Base-by-base conservation (phyloP, 2,797 vertebrate genomes). In the Nannoperca obscura region DNA sequence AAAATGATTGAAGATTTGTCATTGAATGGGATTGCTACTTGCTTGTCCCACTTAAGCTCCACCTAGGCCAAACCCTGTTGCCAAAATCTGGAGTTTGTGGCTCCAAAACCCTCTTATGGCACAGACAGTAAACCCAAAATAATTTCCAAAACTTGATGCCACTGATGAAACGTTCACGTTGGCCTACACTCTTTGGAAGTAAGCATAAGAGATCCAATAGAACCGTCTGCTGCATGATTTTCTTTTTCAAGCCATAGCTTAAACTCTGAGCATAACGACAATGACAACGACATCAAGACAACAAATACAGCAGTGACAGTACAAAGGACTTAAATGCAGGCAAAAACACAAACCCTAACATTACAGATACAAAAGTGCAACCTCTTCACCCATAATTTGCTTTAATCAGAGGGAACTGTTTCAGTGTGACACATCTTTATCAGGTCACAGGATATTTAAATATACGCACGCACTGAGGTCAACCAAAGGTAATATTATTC, bases 401-500 rank as follows among this genome's bases (percentile, higher is more conserved):
- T 72, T 67, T 46, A 24, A 65, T 27, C 5, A 24, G 54, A 9
- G 53, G 68, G 79, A 77, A 42, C 69, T 24, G 65, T 85, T 82
- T 75, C 14, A 42, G 54, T 57, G 55, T 27, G 61, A 55, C 70
- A 65, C 20, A 24, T 77, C 27, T 27, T 27, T 69, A 68, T 69
- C 47, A 59, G 79, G 74, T 44, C 59, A 38, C 44, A 65, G 74
- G 76, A 86, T 86, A 84, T 86, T 89, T 81, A 61, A 59, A 79
- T 70, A 77, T 36, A 78, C 76, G 68, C 63, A 70, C 1, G 20
- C 22, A 44, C 30, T n/a, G 58, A 80, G 86, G 82, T 91, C 76
- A 91, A 70, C 24, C 75, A 65, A 63, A 79, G 85, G 83, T 81
- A 77, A 84, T 81, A 81, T 84, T 90, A 82, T 84, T 80, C 62